Conservation (phyloP, 2,113 vertebrate genomes). For the Peromyscus leucopus region DNA sequence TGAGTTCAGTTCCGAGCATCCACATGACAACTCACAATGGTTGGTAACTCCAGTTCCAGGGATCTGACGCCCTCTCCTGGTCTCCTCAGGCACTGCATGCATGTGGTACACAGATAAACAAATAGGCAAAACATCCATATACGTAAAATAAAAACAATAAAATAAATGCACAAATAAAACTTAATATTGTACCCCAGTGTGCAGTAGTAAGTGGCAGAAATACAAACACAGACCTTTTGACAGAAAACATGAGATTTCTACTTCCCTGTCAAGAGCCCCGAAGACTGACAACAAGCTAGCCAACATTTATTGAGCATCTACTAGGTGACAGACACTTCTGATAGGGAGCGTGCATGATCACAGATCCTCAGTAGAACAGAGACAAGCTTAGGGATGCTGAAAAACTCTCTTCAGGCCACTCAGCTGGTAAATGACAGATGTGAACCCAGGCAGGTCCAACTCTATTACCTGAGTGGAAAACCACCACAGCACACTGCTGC, state of each 20-base stretch:
- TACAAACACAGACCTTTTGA: background rate
- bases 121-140: background rate
- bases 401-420: background rate
- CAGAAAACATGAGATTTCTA: background rate
- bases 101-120: background rate
- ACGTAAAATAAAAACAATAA: background rate
- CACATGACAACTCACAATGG: background rate
- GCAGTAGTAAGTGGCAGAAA: constrained; percentile 15
- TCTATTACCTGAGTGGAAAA: background rate
- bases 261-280: background rate
- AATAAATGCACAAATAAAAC: background rate
- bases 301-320: background rate
- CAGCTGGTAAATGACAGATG: background rate
- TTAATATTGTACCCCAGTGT: background rate
- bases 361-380: background rate
- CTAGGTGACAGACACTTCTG: background rate
- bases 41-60: background rate
- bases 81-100: background rate
- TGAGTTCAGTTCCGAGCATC: background rate
- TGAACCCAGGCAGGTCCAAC: background rate
- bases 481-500: too few relatives aligned
- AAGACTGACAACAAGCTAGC: background rate
- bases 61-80: background rate
- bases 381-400: background rate
- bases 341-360: background rate